These are phyloP conservation scores for Parotocinclus haroldoi DNA, from an alignment of 2,797 vertebrate genomes.

Conservation along the genomic window DNA sequence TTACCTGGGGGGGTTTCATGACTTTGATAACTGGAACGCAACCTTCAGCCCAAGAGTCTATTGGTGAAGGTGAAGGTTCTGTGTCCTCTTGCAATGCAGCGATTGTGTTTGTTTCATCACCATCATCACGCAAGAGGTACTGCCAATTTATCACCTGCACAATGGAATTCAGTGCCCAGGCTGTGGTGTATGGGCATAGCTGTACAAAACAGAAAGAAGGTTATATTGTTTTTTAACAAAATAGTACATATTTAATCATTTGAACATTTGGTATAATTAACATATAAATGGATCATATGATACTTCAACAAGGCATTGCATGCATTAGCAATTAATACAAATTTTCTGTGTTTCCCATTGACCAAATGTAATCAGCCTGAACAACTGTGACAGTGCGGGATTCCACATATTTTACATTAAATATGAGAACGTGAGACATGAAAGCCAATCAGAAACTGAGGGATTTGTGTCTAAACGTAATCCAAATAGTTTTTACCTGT, in stretches of 20 bases:
- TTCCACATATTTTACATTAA: too few relatives aligned
- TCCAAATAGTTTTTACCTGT: constrained; percentile 67
- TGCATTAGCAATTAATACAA: too few relatives aligned
- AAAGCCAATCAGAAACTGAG: background rate
- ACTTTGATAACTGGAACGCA: constrained; percentile 55
- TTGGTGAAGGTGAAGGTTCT: constrained; percentile 60
- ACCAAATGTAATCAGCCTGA: too few relatives aligned
- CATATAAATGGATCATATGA: too few relatives aligned
- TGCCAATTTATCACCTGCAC: constrained; percentile 64
- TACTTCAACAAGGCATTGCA: too few relatives aligned
- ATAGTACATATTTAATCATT: too few relatives aligned
- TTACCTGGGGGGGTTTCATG: constrained; percentile 48
- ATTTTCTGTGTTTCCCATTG: too few relatives aligned
- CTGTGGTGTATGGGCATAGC: constrained; percentile 67
- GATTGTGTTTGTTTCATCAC: constrained; percentile 59
- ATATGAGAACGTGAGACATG: background rate
- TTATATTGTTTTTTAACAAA: background rate
- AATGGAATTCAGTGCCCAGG: constrained; percentile 67
- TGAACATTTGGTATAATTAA: too few relatives aligned
- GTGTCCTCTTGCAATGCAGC: constrained; percentile 64
- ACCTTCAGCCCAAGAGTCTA: constrained; percentile 74
- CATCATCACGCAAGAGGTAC: constrained; percentile 69
- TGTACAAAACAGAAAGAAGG: constrained; percentile 41
- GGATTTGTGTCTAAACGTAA: constrained; percentile 7
- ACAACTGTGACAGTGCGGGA: background rate